Conservation (phyloP, 1,140 invertebrate genomes). For the Neomicropteryx cornuta region DNA sequence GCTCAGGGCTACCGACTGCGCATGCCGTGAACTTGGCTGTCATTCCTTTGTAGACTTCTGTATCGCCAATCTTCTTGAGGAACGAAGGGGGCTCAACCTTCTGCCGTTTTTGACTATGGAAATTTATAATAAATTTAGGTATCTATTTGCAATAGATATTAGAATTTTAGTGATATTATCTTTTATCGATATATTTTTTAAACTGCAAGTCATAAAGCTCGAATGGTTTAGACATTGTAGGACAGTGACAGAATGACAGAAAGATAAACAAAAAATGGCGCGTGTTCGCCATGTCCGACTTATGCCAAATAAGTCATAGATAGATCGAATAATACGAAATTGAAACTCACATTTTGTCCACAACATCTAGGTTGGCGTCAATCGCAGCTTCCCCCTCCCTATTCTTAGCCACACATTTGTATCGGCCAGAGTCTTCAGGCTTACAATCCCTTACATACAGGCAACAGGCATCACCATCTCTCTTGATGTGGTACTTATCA, state of each 20-base stretch:
- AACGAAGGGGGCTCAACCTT: conserved; percentile 76
- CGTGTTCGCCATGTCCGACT: background rate
- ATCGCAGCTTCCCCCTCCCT: conserved; percentile 69
- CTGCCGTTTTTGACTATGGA: conserved; percentile 53
- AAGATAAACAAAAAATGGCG: too few relatives aligned
- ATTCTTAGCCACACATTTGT: conserved; percentile 70
- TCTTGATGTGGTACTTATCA: conserved; percentile 65
- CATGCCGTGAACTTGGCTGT: conserved; percentile 86
- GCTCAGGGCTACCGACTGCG: conserved; percentile 72
- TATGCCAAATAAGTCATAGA: too few relatives aligned
- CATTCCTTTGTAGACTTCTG: conserved; percentile 79
- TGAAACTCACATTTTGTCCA: conserved; percentile 67
- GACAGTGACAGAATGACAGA: too few relatives aligned
- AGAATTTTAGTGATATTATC: conserved; percentile 4
- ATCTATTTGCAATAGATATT: background rate
- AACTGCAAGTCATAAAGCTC: conserved; percentile 1
- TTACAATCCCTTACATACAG: conserved; percentile 61
- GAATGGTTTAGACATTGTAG: too few relatives aligned
- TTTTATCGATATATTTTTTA: background rate
- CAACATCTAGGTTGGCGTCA: conserved; percentile 60
- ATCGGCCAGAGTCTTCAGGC: conserved; percentile 57
- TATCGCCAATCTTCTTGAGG: conserved; percentile 81
- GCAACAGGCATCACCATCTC: conserved; percentile 66
- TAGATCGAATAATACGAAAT: too few relatives aligned
- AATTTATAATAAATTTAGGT: conserved; percentile 6